A percentile compares a stretch with the other conserved stretches of the same genome.
Conservation (phyloP, 2,797 vertebrate genomes). For the Uromys caudimaculatus region DNA sequence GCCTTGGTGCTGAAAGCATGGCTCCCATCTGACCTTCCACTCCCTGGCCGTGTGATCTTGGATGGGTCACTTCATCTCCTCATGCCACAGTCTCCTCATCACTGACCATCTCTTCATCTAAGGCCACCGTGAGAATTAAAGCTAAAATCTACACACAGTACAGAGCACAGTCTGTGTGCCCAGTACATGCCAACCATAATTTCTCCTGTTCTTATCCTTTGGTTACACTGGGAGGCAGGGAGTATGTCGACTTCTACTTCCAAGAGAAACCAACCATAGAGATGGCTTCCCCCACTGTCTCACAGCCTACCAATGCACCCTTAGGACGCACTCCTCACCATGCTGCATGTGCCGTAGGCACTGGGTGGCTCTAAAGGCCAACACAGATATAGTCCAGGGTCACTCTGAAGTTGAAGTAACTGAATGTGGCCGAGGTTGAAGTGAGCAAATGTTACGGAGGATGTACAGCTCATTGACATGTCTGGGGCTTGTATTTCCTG, state of each 20-base stretch:
- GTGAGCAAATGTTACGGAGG: not conserved
- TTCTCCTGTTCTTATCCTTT: not conserved
- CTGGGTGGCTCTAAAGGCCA: not conserved
- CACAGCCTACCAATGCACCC: not conserved
- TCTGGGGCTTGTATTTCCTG: slow-evolving; percentile 20
- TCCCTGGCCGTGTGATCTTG: not conserved
- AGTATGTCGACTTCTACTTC: not conserved
- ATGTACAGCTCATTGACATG: not conserved
- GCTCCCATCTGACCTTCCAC: not conserved
- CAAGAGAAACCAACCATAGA: not conserved
- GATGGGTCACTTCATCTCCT: not conserved
- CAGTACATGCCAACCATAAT: fast-evolving
- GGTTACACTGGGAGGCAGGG: not conserved
- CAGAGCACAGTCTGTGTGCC: not conserved
- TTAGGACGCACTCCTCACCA: not conserved
- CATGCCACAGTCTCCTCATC: not conserved
- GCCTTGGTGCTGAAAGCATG: not conserved
- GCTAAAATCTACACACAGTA: not conserved
- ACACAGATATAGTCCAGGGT: not conserved
- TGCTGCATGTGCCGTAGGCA: not conserved
- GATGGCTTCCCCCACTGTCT: not conserved
- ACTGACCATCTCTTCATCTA: not conserved
- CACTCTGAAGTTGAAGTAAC: not conserved
- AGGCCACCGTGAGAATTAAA: not conserved
- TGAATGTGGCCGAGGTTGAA: not conserved